phyloP scores from a whole-genome alignment of 2,797 vertebrate genomes.

The Chlorospingus flavigularis region DNA sequence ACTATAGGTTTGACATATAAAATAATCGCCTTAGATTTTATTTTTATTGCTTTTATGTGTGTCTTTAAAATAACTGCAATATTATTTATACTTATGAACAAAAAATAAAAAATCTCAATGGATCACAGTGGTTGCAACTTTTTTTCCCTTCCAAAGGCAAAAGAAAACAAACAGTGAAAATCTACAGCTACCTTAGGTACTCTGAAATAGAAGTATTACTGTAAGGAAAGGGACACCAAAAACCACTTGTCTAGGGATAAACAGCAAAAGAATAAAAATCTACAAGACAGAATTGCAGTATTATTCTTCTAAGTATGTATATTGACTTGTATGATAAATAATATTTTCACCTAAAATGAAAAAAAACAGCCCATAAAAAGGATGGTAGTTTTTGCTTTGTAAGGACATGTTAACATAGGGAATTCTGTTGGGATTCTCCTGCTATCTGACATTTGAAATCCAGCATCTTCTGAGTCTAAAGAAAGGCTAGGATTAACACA shows the following conservation, averaged over 20 bases:
- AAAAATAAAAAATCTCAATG: background rate
- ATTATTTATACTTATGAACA: background rate
- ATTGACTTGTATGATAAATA: background rate
- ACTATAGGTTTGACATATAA: background rate
- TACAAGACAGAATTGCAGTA: background rate
- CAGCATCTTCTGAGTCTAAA: background rate
- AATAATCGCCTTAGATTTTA: background rate
- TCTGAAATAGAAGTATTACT: background rate
- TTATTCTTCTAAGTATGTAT: background rate
- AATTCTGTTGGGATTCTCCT: background rate
- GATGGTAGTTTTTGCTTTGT: background rate
- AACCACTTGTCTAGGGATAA: background rate
- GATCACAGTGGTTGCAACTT: background rate
- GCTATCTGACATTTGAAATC: background rate
- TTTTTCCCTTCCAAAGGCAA: background rate
- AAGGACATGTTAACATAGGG: background rate
- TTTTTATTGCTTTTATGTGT: background rate
- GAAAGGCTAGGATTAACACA: background rate
- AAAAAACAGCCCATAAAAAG: background rate
- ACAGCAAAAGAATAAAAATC: background rate
- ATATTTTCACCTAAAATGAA: background rate
- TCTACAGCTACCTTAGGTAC: background rate
- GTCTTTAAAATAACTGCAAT: background rate
- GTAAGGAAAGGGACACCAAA: background rate
- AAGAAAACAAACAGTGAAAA: background rate